These are phyloP conservation scores for Sclerurus mexicanus DNA, from an alignment of 2,113 vertebrate genomes.

Conservation along the genomic window DNA sequence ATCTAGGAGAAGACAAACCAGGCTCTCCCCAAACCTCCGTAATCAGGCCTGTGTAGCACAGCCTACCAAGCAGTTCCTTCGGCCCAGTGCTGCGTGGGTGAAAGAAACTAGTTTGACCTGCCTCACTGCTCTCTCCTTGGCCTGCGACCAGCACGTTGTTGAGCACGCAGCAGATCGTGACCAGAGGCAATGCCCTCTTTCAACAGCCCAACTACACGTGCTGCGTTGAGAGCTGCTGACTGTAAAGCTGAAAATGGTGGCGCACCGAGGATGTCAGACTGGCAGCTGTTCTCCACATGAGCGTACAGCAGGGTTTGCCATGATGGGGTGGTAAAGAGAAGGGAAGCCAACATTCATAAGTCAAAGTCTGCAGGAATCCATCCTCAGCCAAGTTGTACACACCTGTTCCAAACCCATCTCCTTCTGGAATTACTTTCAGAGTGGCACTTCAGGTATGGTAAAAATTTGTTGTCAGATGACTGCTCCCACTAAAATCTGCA, in stretches of 20 bases:
- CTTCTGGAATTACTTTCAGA: background rate
- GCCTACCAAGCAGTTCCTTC: background rate
- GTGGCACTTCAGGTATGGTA: background rate
- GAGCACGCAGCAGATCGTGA: background rate
- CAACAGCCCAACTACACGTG: background rate
- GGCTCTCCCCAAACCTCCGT: background rate
- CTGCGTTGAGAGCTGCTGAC: background rate
- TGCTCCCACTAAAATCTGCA: background rate
- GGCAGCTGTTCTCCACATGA: background rate
- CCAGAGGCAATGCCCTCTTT: constrained; percentile 15
- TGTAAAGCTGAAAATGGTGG: background rate
- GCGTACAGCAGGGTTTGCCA: background rate
- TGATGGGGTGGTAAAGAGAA: background rate
- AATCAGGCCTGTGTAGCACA: background rate
- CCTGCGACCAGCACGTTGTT: background rate
- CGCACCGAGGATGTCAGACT: background rate
- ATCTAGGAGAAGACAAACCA: background rate
- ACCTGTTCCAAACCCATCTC: background rate
- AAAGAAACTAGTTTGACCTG: constrained; percentile 39
- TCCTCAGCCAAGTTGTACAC: background rate
- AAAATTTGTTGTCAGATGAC: constrained; percentile 20
- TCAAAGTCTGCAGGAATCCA: background rate
- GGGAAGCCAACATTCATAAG: background rate
- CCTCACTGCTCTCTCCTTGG: constrained; percentile 10
- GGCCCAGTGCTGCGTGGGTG: background rate